Evolutionary conservation across 2,888 invertebrate species (phyloP), one percentile per base, ranked within the genome.

Genomic region (Agrochola lota): DNA sequence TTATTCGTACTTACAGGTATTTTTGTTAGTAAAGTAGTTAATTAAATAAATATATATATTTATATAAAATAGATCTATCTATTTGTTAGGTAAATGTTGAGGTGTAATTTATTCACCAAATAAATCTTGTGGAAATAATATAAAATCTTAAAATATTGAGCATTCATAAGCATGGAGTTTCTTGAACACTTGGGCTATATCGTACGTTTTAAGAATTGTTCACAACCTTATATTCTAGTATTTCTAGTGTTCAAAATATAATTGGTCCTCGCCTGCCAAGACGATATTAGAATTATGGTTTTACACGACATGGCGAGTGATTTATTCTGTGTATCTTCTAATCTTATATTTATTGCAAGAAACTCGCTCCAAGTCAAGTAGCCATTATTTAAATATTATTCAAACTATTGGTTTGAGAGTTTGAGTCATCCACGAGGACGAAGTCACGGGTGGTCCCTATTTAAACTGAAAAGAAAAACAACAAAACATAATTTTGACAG

Each of bases 371-470:
- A n/a, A 35, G 15, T 46, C 23, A 57, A 26, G 26, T 30, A 55
- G 17, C 8, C 0, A 43, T 43, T 20, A 15, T 23, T 30, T 52
- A 35, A 60, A 6, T 26, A 52, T 26, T 35, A 17, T 49, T 55
- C 49, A 43, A 57, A 64, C 23, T 46, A 46, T 66, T 46, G 8
- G 17, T 71, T 69, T 60, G 30, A 60, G 60, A 17, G 26, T 69
- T 55, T n/a, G 52, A 23, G 55, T 59, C 71, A 77, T 59, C 64
- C 35, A 71, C 83, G 71, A 66, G 78, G 84, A 85, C 84, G 84
- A 81, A 84, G 85, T 74, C 74, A 78, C 85, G 74, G 81, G 81
- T 63, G 62, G 6, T 64, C 43, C 60, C 74, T 81, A 85, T 52
- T 69, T 69, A 71, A 75, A 80, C 63, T 49, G 60, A 64, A 74